Percentiles rank a stretch among this genome's conserved stretches.
These are phyloP conservation scores for Epinephelus malabaricus DNA, from an alignment of 2,797 vertebrate species.

Conservation along the genomic window DNA sequence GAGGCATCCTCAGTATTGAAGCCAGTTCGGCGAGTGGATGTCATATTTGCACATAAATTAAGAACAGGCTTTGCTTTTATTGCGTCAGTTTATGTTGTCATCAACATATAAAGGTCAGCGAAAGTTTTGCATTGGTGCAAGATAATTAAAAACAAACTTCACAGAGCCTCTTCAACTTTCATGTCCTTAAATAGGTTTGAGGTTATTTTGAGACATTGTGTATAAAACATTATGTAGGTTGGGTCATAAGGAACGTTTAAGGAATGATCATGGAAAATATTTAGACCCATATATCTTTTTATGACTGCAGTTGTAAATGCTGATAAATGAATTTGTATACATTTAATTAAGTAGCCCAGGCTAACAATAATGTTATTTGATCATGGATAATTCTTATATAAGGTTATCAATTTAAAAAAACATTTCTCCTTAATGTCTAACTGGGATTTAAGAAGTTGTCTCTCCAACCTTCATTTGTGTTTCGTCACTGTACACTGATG, in stretches of 20 bases:
- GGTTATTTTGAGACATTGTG: not conserved
- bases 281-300: not conserved
- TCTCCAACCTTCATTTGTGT: not conserved
- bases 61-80: not conserved
- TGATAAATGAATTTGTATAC: not conserved
- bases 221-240: not conserved
- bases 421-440: not conserved
- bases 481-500: not conserved
- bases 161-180: not conserved
- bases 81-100: not conserved
- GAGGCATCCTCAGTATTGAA: constrained; percentile 4
- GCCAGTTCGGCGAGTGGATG: constrained; percentile 9
- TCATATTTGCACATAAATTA: constrained; percentile 11
- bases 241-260: too few relatives aligned
- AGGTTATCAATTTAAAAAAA: not conserved
- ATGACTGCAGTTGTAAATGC: not conserved
- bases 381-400: not conserved
- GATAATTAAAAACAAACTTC: not conserved
- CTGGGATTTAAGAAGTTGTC: not conserved
- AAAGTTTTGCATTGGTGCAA: not conserved
- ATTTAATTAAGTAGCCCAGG: not conserved
- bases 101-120: not conserved
- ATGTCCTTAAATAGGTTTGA: not conserved
- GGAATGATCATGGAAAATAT: not conserved
- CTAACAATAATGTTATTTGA: not conserved